These are phyloP conservation scores for Sphenopsis melanotis DNA, from an alignment of 2,797 vertebrate genomes.

Conservation along the genomic window DNA sequence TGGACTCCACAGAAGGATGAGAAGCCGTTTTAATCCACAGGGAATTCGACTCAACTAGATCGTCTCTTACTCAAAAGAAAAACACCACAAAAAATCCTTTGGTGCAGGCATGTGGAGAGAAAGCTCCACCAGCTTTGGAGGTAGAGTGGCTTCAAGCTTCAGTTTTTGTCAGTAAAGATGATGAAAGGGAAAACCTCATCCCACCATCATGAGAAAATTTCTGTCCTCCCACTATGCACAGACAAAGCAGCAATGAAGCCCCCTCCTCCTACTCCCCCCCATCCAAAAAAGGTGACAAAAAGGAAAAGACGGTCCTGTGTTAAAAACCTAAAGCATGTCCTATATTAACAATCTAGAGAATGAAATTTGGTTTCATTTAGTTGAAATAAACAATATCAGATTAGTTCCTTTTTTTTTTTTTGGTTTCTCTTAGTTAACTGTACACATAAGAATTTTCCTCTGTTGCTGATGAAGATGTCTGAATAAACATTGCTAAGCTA, in stretches of 20 bases:
- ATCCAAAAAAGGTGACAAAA: neutral
- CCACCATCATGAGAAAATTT: neutral
- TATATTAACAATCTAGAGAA: neutral
- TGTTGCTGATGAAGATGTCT: neutral
- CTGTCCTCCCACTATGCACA: neutral
- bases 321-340: neutral
- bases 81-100: neutral
- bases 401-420: neutral
- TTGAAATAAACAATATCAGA: neutral
- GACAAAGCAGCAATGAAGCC: neutral
- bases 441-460: rapidly evolving
- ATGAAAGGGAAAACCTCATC: neutral
- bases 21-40: neutral
- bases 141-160: neutral
- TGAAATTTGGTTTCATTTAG: neutral
- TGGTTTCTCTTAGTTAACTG: neutral
- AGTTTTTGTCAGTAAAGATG: neutral
- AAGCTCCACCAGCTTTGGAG: neutral
- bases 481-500: neutral
- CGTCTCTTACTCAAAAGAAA: neutral
- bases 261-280: neutral
- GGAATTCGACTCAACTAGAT: neutral
- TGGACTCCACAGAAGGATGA: neutral
- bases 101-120: neutral
- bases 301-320: neutral